Conservation (phyloP, 2,113 vertebrate species). For the Pipa parva region DNA sequence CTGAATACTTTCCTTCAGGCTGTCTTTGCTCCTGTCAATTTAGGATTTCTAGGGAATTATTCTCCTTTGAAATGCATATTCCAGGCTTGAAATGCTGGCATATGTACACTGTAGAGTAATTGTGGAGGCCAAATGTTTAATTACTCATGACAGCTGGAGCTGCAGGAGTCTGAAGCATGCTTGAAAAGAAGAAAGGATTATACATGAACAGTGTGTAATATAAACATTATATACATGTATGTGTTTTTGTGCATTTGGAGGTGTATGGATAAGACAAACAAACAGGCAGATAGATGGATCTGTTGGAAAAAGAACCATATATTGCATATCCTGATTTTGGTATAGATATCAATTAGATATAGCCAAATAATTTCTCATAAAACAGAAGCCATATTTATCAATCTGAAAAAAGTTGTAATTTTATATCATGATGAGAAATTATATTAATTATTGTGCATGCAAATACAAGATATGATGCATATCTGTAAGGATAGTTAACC, state of each 20-base stretch:
- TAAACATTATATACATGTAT: slow-evolving; percentile 19
- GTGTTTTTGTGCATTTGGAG: slow-evolving; percentile 8
- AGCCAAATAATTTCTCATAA: too few relatives aligned
- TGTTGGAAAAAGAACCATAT: neutral
- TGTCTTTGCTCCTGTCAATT: slow-evolving; percentile 87
- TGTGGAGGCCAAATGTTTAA: slow-evolving; percentile 98
- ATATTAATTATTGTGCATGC: too few relatives aligned
- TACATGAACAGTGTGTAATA: slow-evolving; percentile 54
- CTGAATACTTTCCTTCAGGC: slow-evolving; percentile 80
- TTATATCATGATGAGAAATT: too few relatives aligned
- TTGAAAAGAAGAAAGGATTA: slow-evolving; percentile 72
- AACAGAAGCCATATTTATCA: too few relatives aligned
- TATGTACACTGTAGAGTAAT: slow-evolving; percentile 93
- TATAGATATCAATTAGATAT: too few relatives aligned
- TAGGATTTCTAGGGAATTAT: slow-evolving; percentile 86
- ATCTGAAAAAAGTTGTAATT: too few relatives aligned
- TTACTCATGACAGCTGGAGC: slow-evolving; percentile 97
- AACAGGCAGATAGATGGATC: slow-evolving; percentile 13
- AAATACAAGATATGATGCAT: too few relatives aligned
- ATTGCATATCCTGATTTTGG: too few relatives aligned
- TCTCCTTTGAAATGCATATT: slow-evolving; percentile 98
- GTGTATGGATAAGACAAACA: slow-evolving; percentile 3
- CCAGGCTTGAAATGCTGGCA: slow-evolving; percentile 80
- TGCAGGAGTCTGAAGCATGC: slow-evolving; percentile 80
- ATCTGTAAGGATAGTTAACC: too few relatives aligned